These are phyloP conservation scores for Aphodius granarius DNA, from an alignment of 2,888 invertebrate species.

Conservation along the genomic window DNA sequence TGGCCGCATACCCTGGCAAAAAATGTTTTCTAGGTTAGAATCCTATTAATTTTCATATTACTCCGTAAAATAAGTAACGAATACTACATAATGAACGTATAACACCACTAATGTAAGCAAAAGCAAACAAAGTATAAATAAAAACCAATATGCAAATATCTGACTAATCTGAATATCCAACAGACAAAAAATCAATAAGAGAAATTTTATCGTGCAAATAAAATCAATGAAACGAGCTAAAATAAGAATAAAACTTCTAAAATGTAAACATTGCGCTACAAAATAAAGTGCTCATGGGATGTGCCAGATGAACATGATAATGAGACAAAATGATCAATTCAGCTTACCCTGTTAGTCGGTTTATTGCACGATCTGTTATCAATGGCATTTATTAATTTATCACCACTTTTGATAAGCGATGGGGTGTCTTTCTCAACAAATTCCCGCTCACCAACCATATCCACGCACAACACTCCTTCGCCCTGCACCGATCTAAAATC, in stretches of 20 bases:
- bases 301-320: neutral
- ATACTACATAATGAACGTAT: neutral
- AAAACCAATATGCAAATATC: neutral
- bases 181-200: neutral
- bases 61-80: neutral
- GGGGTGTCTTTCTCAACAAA: conserved; percentile 31
- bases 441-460: conserved; percentile 36
- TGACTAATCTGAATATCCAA: neutral
- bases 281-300: neutral
- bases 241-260: neutral
- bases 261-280: neutral
- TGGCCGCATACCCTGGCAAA: neutral
- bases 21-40: neutral
- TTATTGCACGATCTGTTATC: conserved; percentile 72
- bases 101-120: neutral
- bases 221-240: neutral
- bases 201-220: neutral
- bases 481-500: conserved; percentile 12
- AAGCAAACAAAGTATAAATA: neutral
- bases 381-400: conserved; percentile 48
- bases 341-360: conserved; percentile 65
- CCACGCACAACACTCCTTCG: conserved; percentile 16
- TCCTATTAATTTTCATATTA: neutral
- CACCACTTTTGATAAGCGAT: conserved; percentile 38
- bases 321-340: conserved; percentile 22